Percentiles rank a stretch among this genome's conserved stretches.
phyloP scores from a whole-genome alignment of 2,113 vertebrate genomes.

The Merops nubicus region DNA sequence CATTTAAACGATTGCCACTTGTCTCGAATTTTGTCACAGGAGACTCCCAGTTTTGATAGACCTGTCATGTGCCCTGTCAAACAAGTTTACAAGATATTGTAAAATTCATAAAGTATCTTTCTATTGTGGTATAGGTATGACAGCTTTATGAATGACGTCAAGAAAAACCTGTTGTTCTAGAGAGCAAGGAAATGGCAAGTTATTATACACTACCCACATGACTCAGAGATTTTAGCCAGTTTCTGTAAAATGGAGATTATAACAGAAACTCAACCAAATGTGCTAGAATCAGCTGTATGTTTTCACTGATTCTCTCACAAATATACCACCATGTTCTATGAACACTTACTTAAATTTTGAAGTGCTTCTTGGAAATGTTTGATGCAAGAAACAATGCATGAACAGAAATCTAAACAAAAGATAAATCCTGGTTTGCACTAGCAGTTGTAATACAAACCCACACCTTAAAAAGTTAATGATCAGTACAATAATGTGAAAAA shows the following conservation, averaged over 20 bases:
- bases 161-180: not conserved
- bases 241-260: not conserved
- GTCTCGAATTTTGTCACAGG: constrained; percentile 25
- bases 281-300: not conserved
- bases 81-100: constrained; percentile 16
- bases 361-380: not conserved
- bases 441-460: not conserved
- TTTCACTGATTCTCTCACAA: not conserved
- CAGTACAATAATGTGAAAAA: not conserved
- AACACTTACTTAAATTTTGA: not conserved
- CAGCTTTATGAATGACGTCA: constrained; percentile 23
- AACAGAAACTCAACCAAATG: not conserved
- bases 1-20: constrained; percentile 15
- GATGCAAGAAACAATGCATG: not conserved
- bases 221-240: not conserved
- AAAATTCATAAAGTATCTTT: not conserved
- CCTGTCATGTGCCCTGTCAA: constrained; percentile 47
- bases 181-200: not conserved
- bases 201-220: not conserved
- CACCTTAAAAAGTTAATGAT: not conserved
- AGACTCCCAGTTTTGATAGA: constrained; percentile 60
- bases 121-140: not conserved
- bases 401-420: not conserved
- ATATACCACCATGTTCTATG: rapidly evolving
- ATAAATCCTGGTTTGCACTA: not conserved